Evolutionary conservation across 2,113 vertebrate species (phyloP).

Genomic region (Stictonetta naevosa): DNA sequence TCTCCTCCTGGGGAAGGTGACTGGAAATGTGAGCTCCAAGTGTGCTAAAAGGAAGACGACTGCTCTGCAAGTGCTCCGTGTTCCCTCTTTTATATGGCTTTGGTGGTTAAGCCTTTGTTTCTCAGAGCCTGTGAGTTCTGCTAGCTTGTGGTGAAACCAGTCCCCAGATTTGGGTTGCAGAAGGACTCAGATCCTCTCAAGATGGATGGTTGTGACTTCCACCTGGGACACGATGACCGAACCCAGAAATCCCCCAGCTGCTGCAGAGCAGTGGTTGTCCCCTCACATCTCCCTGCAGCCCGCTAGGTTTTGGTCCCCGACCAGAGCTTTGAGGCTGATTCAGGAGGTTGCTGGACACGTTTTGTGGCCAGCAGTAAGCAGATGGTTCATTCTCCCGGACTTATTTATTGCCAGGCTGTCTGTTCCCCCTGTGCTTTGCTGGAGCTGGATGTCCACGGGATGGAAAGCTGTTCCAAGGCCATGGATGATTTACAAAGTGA

Average conservation of each 20-base stretch:
- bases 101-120: not conserved
- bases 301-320: not conserved
- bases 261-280: not conserved
- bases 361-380: not conserved
- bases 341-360: not conserved
- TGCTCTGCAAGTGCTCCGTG: not conserved
- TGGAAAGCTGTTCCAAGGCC: not conserved
- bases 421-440: not conserved
- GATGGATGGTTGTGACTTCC: not conserved
- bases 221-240: not conserved
- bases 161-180: not conserved
- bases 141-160: not conserved
- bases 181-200: not conserved
- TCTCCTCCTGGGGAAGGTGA: not conserved
- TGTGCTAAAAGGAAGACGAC: not conserved
- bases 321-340: not conserved
- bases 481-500: slow-evolving; percentile 48
- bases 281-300: not conserved
- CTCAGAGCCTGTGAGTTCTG: not conserved
- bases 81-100: not conserved
- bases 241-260: not conserved
- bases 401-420: not conserved
- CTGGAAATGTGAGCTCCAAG: not conserved
- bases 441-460: not conserved
- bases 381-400: not conserved